Evolutionary conservation across 92 coral and sea anemone genomes (phyloP), one percentile per base, ranked within the genome.

Genomic region (Pocillopora grandis): DNA sequence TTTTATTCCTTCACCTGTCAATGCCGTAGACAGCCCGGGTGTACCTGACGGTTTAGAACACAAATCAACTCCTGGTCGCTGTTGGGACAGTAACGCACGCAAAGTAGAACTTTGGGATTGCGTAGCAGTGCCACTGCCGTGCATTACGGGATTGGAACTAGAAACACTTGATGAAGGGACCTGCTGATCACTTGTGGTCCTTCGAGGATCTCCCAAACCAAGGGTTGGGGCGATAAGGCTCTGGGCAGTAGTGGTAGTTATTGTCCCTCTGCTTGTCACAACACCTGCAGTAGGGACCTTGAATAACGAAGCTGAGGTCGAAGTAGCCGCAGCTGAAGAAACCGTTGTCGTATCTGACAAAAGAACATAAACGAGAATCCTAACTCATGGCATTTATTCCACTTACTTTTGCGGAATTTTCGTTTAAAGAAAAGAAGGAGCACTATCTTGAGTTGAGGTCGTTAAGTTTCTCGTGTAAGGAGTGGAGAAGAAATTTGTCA

Each of bases 181-280:
- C 7, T 57, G 33, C 52, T 70, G 85, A 19, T 10, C 9, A 11
- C 76, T 64, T 56, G 76, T 61, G 65, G 86, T 62, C 66, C 56
- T 55, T 63, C 63, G 72, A 48, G 80, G 86, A 35, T n/a, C 20
- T 62, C 86, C 86, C 6, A 71, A 52, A 69, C 80, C 48, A 23
- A 66, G 64, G n/a, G 58, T 63, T 48, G 79, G 86, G 66, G 74
- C 49, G 57, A 75, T 35, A 13, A 81, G 68, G 48, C 85, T 81
- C 55, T 81, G 85, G 17, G 85, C 72, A 19, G 85, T 81, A 31
- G 76, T 59, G 7, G 85, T 81, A 37, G 72, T 65, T 37, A 71
- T 64, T 0, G 77, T 83, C 56, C 80, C 80, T 1, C 42, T 21
- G n/a, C 49, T 81, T 5, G 49, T 49, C 79, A 57, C 64, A 83